Percentiles rank a stretch among this genome's conserved stretches.
These are phyloP conservation scores for Rhopalosiphum nymphaeae DNA, from an alignment of 2,888 invertebrate species.

Conservation along the genomic window DNA sequence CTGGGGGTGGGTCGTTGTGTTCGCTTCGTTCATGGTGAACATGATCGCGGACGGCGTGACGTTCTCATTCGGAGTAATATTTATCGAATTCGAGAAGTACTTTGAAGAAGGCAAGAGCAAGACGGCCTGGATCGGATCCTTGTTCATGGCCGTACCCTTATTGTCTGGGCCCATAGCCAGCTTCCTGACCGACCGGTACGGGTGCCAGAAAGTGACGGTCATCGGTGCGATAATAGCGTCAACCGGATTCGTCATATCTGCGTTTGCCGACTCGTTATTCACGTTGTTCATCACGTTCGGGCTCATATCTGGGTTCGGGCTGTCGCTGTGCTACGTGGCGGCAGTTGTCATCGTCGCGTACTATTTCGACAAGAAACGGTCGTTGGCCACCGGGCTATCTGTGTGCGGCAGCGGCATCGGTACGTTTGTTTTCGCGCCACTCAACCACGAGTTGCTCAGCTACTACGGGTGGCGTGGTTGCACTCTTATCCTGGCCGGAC, in stretches of 20 bases:
- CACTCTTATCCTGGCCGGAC: conserved; percentile 83
- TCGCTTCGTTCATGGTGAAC: conserved; percentile 89
- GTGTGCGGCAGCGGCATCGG: conserved; percentile 91
- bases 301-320: conserved; percentile 85
- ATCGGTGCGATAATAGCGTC: conserved; percentile 83
- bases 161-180: conserved; percentile 88
- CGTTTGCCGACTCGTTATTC: conserved; percentile 82
- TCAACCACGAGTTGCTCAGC: conserved; percentile 80
- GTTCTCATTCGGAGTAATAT: conserved; percentile 92
- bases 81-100: conserved; percentile 85
- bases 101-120: conserved; percentile 86
- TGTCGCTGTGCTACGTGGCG: conserved; percentile 89
- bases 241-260: conserved; percentile 82
- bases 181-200: conserved; percentile 83
- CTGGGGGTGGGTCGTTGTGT: conserved; percentile 94
- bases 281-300: conserved; percentile 86
- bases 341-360: conserved; percentile 92
- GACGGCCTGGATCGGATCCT: conserved; percentile 90
- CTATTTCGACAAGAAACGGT: conserved; percentile 87
- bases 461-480: conserved; percentile 89
- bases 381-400: conserved; percentile 87
- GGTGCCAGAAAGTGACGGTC: conserved; percentile 84
- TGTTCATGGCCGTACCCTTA: conserved; percentile 93
- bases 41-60: conserved; percentile 93
- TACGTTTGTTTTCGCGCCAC: conserved; percentile 87